A percentile compares a stretch with the other conserved stretches of the same genome.
These are phyloP conservation scores for Erebia aethiops DNA, from an alignment of 2,888 invertebrate genomes.

Conservation along the genomic window DNA sequence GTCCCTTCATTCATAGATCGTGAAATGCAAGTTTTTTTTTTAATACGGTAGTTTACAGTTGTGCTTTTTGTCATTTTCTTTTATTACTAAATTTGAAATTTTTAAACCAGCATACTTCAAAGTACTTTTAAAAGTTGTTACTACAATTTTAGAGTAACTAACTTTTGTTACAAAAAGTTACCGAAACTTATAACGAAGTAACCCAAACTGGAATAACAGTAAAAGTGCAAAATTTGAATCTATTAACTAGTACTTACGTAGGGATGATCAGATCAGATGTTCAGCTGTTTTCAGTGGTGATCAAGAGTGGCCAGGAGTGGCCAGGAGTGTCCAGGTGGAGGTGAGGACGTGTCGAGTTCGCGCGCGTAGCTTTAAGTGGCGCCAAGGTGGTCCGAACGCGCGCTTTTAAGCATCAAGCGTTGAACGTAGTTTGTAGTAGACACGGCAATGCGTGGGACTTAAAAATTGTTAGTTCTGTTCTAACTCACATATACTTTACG, in stretches of 20 bases:
- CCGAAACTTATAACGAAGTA: not conserved
- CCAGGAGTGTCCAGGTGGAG: constrained; percentile 3
- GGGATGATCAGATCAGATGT: not conserved
- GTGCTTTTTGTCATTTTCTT: too few relatives aligned
- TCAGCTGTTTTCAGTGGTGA: not conserved
- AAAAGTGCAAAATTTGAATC: not conserved
- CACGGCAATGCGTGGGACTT: constrained; percentile 1
- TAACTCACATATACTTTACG: too few relatives aligned
- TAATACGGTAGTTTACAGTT: too few relatives aligned
- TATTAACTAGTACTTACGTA: constrained; percentile 1
- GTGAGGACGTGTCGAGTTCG: constrained; percentile 31
- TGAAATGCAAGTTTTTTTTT: too few relatives aligned
- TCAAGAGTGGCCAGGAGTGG: not conserved
- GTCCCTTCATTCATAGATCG: too few relatives aligned
- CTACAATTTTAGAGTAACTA: too few relatives aligned
- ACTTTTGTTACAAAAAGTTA: too few relatives aligned
- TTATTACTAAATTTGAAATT: too few relatives aligned
- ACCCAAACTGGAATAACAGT: not conserved
- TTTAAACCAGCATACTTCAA: too few relatives aligned
- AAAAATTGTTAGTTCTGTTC: not conserved
- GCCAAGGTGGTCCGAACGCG: constrained; percentile 63
- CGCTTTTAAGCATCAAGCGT: constrained; percentile 69
- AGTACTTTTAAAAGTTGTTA: too few relatives aligned
- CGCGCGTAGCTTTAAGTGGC: constrained; percentile 59
- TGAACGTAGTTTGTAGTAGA: constrained; percentile 52